Evolutionary conservation across 2,888 invertebrate genomes (phyloP).

Genomic region (Torymus aiolomorphi): DNA sequence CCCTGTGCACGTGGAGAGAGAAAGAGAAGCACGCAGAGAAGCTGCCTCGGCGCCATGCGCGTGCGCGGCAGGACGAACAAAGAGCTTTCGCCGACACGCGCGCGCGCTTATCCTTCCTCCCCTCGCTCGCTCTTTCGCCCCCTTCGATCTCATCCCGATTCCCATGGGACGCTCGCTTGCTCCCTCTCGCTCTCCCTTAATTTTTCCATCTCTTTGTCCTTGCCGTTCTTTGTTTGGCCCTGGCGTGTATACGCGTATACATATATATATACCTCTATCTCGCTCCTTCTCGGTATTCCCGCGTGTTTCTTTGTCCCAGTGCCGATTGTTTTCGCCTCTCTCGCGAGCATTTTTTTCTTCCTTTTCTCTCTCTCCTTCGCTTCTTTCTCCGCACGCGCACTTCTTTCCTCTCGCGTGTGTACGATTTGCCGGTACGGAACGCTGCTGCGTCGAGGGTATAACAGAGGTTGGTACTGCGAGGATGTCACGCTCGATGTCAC

Average conservation of each 20-base stretch:
- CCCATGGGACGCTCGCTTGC: constrained; percentile 45
- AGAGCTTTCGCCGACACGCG: constrained; percentile 53
- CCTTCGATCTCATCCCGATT: constrained; percentile 36
- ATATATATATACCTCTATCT: constrained; percentile 45
- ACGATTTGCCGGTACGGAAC: background rate
- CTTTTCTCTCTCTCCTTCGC: constrained; percentile 31
- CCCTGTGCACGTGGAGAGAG: background rate
- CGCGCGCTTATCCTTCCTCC: constrained; percentile 20
- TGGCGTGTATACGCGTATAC: background rate
- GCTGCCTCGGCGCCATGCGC: background rate
- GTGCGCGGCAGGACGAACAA: constrained; percentile 40
- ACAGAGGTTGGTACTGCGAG: no score
- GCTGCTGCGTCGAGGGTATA: no score
- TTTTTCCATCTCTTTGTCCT: constrained; percentile 57
- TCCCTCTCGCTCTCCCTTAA: constrained; percentile 48
- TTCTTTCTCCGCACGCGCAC: background rate
- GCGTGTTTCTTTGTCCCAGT: constrained; percentile 50
- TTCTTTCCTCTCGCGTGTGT: constrained; percentile 10
- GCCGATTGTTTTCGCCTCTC: constrained; percentile 47
- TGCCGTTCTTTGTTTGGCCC: constrained; percentile 49
- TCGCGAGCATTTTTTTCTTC: background rate
- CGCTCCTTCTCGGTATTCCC: constrained; percentile 35
- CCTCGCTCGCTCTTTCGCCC: background rate
- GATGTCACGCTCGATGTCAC: no score
- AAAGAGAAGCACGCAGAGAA: no score